phyloP scores from a whole-genome alignment of 2,888 invertebrate species.

The Ditula angustiorana region DNA sequence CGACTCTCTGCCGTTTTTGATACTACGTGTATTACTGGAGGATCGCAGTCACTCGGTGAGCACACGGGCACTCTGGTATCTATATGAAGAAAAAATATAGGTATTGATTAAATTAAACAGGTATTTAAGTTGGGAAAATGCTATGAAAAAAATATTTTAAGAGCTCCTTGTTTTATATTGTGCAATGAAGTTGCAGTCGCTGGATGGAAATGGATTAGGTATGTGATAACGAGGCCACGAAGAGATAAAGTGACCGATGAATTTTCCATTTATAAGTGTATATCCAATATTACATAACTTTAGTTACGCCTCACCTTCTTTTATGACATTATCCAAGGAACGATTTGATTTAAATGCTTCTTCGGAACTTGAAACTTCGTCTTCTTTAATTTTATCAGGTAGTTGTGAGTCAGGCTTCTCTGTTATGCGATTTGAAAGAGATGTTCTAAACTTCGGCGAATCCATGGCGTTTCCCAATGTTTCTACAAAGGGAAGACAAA shows the following conservation, averaged over 20 bases:
- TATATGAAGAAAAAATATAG: conserved; percentile 12
- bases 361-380: conserved; percentile 91
- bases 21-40: conserved; percentile 63
- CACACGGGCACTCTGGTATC: conserved; percentile 15
- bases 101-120: background rate
- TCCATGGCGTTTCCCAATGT: conserved; percentile 39
- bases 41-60: conserved; percentile 47
- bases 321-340: conserved; percentile 44
- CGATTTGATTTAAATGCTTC: conserved; percentile 79
- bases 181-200: no score
- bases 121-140: background rate
- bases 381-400: conserved; percentile 85
- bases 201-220: background rate
- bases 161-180: background rate
- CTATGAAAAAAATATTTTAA: background rate
- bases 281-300: background rate
- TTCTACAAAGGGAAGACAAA: conserved; percentile 44
- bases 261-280: background rate
- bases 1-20: conserved; percentile 50
- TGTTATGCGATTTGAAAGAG: conserved; percentile 54
- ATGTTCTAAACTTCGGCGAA: conserved; percentile 43
- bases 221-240: background rate
- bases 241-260: background rate
- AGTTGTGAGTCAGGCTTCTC: conserved; percentile 72
- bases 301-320: conserved; percentile 31